phyloP scores from a whole-genome alignment of 2,888 invertebrate genomes.

The Julus scandinavius region DNA sequence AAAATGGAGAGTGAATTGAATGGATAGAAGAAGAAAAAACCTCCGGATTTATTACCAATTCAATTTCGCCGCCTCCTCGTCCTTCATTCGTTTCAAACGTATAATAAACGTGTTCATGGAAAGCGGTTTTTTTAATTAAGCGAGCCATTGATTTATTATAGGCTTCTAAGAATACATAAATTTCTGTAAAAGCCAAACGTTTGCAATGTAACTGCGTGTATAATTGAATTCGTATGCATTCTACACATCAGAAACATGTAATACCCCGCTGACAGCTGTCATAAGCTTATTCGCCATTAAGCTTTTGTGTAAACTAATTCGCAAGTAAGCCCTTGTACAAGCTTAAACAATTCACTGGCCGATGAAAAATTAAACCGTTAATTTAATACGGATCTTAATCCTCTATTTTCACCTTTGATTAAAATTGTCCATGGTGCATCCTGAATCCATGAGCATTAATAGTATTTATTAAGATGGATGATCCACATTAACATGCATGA shows the following conservation, averaged over 20 bases:
- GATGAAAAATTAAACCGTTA: neutral
- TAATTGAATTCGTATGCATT: neutral
- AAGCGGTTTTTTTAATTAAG: neutral
- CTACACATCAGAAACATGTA: neutral
- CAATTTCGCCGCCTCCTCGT: neutral
- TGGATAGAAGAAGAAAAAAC: neutral
- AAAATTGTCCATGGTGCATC: neutral
- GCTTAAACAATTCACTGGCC: neutral
- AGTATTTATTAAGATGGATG: too few species aligned
- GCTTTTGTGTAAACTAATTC: neutral
- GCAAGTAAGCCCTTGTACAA: neutral
- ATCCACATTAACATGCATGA: too few species aligned
- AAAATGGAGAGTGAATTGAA: constrained; percentile 9
- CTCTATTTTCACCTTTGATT: neutral
- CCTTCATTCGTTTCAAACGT: neutral
- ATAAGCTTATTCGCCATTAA: neutral
- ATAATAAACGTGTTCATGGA: constrained; percentile 15
- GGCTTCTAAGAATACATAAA: neutral
- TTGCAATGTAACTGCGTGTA: neutral
- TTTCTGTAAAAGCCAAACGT: neutral
- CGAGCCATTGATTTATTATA: neutral
- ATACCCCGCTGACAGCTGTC: constrained; percentile 20
- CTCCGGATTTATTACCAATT: constrained; percentile 26
- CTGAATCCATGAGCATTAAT: neutral
- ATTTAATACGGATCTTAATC: neutral